phyloP scores from a whole-genome alignment of 2,888 invertebrate genomes.

The Hymenopus coronatus region DNA sequence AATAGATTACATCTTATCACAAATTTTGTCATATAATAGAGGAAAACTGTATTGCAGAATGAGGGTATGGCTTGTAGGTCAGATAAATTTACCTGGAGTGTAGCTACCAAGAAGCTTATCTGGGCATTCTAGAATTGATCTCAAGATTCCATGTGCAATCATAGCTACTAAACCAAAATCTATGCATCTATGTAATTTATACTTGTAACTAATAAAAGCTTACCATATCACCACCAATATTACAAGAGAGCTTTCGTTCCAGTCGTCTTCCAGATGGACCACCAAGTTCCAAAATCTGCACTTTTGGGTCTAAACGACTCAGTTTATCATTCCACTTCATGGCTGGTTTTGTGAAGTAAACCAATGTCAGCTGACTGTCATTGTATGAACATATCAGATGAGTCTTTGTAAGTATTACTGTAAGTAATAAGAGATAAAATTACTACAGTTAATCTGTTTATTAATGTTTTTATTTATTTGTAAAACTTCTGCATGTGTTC shows the following conservation, averaged over 20 bases:
- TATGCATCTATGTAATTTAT: background rate
- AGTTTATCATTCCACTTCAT: constrained; percentile 57
- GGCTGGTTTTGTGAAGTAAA: constrained; percentile 62
- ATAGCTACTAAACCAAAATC: no score
- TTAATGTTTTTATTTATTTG: no score
- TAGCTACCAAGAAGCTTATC: no score
- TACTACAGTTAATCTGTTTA: background rate
- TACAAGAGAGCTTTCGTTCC: constrained; percentile 54
- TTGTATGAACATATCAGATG: constrained; percentile 68
- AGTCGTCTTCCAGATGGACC: constrained; percentile 55
- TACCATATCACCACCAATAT: constrained; percentile 53
- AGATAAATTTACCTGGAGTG: no score
- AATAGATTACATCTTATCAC: no score
- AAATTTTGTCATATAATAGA: no score
- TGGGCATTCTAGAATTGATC: no score
- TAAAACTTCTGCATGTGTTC: no score
- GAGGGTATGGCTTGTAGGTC: no score
- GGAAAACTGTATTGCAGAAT: no score
- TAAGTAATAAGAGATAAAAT: constrained; percentile 40
- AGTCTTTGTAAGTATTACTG: constrained; percentile 65
- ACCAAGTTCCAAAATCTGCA: constrained; percentile 56
- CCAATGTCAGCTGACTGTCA: constrained; percentile 65
- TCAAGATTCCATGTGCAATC: no score
- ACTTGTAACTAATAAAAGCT: constrained; percentile 27
- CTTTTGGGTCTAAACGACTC: constrained; percentile 64